Percentiles rank a stretch among this genome's conserved stretches.
phyloP scores from a whole-genome alignment of 2,113 vertebrate genomes.

The Dunckerocampus dactyliophorus region DNA sequence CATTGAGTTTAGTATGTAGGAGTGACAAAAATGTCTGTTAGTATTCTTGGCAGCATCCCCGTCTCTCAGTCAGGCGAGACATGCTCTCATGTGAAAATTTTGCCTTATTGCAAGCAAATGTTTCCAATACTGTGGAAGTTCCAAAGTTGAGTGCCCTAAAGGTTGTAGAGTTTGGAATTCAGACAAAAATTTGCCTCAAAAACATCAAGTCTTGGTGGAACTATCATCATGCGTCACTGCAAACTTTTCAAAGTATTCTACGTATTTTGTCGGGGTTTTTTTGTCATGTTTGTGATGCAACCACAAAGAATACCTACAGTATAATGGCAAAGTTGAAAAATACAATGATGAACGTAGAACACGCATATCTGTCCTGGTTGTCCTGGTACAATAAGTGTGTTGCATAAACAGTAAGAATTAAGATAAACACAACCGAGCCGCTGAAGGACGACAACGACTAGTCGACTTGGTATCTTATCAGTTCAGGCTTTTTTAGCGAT shows the following conservation, averaged over 20 bases:
- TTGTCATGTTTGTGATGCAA: too few relatives aligned
- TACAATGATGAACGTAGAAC: too few relatives aligned
- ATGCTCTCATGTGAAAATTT: constrained; percentile 4
- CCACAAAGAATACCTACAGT: too few relatives aligned
- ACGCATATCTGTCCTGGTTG: too few relatives aligned
- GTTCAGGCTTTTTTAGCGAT: too few relatives aligned
- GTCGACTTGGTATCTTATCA: too few relatives aligned
- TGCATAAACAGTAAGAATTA: too few relatives aligned
- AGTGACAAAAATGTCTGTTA: constrained; percentile 27
- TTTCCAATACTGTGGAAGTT: not conserved
- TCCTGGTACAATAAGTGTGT: too few relatives aligned
- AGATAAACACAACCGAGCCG: too few relatives aligned
- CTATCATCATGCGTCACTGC: not conserved
- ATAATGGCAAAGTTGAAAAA: too few relatives aligned
- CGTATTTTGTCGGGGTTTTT: not conserved
- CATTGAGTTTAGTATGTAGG: constrained; percentile 35
- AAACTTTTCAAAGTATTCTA: constrained; percentile 1
- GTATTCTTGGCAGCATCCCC: constrained; percentile 29
- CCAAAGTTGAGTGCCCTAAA: not conserved
- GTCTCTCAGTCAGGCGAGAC: constrained; percentile 25
- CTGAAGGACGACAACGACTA: too few relatives aligned
- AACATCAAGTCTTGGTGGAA: not conserved
- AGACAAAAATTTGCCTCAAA: not conserved
- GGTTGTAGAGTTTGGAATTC: constrained; percentile 4
- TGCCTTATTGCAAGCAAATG: not conserved